Percentiles rank a stretch among this genome's conserved stretches.
Conservation (phyloP, 2,113 vertebrate species). For the Suricata suricatta region DNA sequence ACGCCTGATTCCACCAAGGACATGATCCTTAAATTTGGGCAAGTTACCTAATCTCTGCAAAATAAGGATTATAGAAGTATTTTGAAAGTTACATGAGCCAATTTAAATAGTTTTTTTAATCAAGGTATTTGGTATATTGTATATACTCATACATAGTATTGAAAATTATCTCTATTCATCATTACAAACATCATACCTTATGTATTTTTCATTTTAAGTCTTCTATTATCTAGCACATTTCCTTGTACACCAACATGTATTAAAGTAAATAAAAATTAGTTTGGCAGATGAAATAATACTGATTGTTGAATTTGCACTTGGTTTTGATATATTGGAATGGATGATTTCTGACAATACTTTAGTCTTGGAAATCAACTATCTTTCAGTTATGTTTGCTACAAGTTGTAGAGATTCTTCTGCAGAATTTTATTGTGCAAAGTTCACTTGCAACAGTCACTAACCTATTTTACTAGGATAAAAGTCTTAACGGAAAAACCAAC, state of each 20-base stretch:
- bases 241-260: neutral
- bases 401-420: neutral
- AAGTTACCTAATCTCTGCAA: neutral
- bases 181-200: neutral
- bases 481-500: slow-evolving; percentile 51
- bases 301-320: neutral
- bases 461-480: slow-evolving; percentile 55
- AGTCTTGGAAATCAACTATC: neutral
- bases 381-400: neutral
- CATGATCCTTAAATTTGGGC: neutral
- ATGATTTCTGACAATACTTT: neutral
- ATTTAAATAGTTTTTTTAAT: neutral
- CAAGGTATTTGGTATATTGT: neutral
- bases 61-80: neutral
- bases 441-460: neutral
- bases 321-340: neutral
- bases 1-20: neutral
- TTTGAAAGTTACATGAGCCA: neutral
- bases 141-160: neutral
- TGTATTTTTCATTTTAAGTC: neutral
- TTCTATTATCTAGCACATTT: neutral
- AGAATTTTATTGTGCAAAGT: neutral
- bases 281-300: neutral
- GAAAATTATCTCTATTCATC: neutral
- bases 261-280: neutral